A percentile compares a stretch with the other conserved stretches of the same genome.
These are phyloP conservation scores for Pipistrellus nathusii DNA, from an alignment of 2,797 vertebrate species.

Conservation along the genomic window DNA sequence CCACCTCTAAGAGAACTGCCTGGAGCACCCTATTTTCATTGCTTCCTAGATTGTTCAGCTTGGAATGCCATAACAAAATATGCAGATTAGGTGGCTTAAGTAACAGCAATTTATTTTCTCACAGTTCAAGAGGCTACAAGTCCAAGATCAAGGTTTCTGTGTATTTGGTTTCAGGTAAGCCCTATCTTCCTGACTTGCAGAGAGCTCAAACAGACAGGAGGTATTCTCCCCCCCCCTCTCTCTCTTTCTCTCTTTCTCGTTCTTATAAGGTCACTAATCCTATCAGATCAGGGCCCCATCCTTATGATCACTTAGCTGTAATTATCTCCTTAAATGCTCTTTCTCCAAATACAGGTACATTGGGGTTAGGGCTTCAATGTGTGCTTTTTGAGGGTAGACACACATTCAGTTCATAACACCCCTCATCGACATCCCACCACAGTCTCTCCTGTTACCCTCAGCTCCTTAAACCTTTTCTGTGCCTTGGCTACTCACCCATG, in stretches of 20 bases:
- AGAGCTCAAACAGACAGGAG: neutral
- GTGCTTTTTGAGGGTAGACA: neutral
- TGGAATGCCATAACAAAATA: neutral
- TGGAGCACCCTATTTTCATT: neutral
- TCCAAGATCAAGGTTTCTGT: neutral
- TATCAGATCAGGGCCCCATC: neutral
- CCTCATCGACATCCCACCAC: fast-evolving
- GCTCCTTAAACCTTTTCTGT: neutral
- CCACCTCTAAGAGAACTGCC: neutral
- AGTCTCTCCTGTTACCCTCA: neutral
- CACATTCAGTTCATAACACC: neutral
- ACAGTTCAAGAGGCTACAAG: neutral
- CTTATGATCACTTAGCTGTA: neutral
- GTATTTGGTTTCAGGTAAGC: neutral
- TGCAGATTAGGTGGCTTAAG: neutral
- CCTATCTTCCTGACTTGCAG: neutral
- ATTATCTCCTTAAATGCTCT: neutral
- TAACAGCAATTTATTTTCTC: neutral
- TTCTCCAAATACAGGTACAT: neutral
- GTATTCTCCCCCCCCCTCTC: neutral
- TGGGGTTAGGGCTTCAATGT: neutral
- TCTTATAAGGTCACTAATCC: neutral
- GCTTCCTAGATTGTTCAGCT: neutral
- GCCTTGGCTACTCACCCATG: neutral
- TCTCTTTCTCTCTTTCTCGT: neutral